These are phyloP conservation scores for Chironomus striatipennis DNA, from an alignment of 1,140 invertebrate species.

Conservation along the genomic window DNA sequence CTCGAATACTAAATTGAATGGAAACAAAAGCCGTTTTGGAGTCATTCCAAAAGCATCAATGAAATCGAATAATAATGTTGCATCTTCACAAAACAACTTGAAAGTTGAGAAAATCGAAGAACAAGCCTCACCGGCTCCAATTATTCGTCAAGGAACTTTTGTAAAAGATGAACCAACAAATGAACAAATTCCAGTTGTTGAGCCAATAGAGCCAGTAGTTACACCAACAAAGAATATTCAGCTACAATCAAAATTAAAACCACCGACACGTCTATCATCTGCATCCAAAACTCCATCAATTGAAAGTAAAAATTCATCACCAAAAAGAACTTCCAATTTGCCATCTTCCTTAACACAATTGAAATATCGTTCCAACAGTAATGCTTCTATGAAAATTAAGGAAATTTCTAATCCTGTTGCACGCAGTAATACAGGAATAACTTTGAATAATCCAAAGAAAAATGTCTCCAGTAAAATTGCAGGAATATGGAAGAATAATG, in stretches of 20 bases:
- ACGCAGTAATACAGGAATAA: constrained; percentile 50
- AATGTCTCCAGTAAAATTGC: constrained; percentile 81
- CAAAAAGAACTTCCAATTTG: constrained; percentile 42
- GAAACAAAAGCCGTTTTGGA: constrained; percentile 28
- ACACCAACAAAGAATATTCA: constrained; percentile 43
- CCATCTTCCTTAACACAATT: constrained; percentile 41
- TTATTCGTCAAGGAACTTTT: constrained; percentile 73
- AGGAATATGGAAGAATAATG: constrained; percentile 77
- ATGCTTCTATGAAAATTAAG: constrained; percentile 37
- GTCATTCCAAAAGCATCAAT: constrained; percentile 30
- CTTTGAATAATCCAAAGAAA: constrained; percentile 42
- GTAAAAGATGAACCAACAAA: constrained; percentile 65
- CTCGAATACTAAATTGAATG: constrained; percentile 28
- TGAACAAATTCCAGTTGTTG: constrained; percentile 39
- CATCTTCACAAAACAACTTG: constrained; percentile 28
- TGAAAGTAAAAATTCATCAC: constrained; percentile 43
- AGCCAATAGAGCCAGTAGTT: constrained; percentile 36
- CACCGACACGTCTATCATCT: constrained; percentile 32
- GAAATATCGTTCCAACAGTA: constrained; percentile 39
- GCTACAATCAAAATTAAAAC: constrained; percentile 26
- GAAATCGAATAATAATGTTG: too few species aligned
- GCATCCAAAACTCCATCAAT: constrained; percentile 28
- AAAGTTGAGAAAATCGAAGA: constrained; percentile 25
- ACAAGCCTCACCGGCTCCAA: constrained; percentile 45
- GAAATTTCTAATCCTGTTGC: constrained; percentile 38